A percentile compares a stretch with the other conserved stretches of the same genome.
These are phyloP conservation scores for Gallirallus australis DNA, from an alignment of 2,797 vertebrate genomes.

Conservation along the genomic window DNA sequence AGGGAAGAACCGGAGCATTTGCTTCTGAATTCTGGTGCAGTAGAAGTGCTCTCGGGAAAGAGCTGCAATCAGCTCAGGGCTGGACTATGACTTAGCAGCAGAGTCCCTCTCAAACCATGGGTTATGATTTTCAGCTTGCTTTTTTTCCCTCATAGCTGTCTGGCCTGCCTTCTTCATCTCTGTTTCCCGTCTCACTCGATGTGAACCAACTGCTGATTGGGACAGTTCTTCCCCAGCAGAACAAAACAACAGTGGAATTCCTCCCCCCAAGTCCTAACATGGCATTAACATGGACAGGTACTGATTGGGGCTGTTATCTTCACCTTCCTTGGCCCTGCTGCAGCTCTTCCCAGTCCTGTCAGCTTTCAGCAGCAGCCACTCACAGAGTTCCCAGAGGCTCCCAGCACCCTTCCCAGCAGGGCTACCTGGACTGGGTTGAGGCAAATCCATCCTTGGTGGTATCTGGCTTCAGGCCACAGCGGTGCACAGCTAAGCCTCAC, in stretches of 20 bases:
- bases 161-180: neutral
- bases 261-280: no score
- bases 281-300: neutral
- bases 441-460: fast-evolving
- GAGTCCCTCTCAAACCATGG: neutral
- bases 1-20: neutral
- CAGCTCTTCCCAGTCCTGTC: neutral
- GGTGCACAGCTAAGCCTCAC: fast-evolving
- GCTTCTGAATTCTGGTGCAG: neutral
- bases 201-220: neutral
- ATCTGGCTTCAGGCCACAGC: neutral
- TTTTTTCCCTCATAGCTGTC: neutral
- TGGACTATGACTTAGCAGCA: neutral
- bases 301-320: neutral
- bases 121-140: neutral
- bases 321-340: neutral
- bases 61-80: neutral
- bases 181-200: neutral
- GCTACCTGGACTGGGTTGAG: neutral
- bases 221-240: neutral
- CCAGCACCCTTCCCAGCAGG: neutral
- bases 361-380: neutral
- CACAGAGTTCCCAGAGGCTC: fast-evolving
- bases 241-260: neutral
- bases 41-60: neutral